Base-by-base conservation (phyloP, 2,797 vertebrate genomes). In the Eutrigla gurnardus region DNA sequence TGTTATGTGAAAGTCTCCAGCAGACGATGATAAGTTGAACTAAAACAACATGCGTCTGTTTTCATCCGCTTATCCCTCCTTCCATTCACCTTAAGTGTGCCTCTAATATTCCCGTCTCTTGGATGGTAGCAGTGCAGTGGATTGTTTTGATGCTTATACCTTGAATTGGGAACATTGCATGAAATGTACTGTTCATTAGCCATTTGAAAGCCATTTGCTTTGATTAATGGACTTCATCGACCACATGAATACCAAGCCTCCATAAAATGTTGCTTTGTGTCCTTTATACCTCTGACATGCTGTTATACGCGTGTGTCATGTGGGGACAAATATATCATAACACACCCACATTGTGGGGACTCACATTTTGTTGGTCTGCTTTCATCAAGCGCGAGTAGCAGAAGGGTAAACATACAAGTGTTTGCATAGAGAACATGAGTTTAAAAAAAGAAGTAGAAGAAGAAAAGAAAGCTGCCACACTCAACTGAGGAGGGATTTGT, bases 81-180 rank as follows among this genome's bases (percentile, higher is more conserved):
- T 59, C 40, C 17, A 6, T 33, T 45, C n/a, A 39, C 64, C 33
- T 46, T 10, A 49, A 61, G 10, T 47, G 3, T 46, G 45, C 14
- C 6, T n/a, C 13, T 25, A 4, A 10, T 14, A 37, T 42, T 14
- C 35, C 35, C 4, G n/a, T 72, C 11, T 58, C 52, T 15, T 9
- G 8, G 5, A 45, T 52, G 15, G 32, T 8, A 10, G 52, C 4
- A 15, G 35, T 42, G 39, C 49, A 4, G 46, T 15, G 52, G 70
- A 59, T 72, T 87, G 83, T 84, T 89, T 82, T 88, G 78, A 71
- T 63, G 66, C 49, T 65, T 33, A 47, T 39, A 72, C 33, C 61
- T 64, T 65, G 66, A 84, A 90, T 86, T 84, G 80, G 79, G 82
- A 91, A 89, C 87, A 89, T 89, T 89, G 74, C 13, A 77, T 81